A percentile compares a stretch with the other conserved stretches of the same genome.
Conservation (phyloP, 2,888 invertebrate genomes). For the Pseudococcus longispinus region DNA sequence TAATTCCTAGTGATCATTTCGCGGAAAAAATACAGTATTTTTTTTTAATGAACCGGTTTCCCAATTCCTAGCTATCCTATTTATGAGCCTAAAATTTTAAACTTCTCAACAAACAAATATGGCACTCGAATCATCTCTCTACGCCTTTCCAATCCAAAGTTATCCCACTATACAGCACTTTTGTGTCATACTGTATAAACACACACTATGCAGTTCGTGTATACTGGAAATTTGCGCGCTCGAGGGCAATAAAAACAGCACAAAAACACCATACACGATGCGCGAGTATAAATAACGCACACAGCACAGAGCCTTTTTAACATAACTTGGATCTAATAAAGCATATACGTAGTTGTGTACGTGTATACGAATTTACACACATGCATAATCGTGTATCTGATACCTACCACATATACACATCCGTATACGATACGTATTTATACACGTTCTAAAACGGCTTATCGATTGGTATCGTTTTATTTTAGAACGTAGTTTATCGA, state of each 20-base stretch:
- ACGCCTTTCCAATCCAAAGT: no score
- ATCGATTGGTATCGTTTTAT: conserved; percentile 29
- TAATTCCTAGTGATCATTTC: no score
- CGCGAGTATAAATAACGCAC: background rate
- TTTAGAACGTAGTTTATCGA: conserved; percentile 37
- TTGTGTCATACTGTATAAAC: no score
- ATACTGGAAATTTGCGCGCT: background rate
- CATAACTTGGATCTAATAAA: background rate
- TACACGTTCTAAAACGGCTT: conserved; percentile 10
- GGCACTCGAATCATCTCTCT: no score
- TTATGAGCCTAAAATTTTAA: no score
- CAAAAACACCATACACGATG: background rate
- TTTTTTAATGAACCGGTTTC: no score
- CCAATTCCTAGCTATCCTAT: no score
- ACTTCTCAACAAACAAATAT: no score
- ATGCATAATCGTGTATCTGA: background rate
- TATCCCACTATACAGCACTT: no score
- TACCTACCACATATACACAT: background rate
- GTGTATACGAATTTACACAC: background rate
- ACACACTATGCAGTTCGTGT: background rate
- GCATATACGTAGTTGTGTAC: background rate
- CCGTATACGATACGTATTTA: background rate
- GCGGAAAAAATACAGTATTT: no score
- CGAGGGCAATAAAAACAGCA: background rate
- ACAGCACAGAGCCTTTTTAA: background rate